These are phyloP conservation scores for Sesia bembeciformis DNA, from an alignment of 2,888 invertebrate genomes.

Conservation along the genomic window DNA sequence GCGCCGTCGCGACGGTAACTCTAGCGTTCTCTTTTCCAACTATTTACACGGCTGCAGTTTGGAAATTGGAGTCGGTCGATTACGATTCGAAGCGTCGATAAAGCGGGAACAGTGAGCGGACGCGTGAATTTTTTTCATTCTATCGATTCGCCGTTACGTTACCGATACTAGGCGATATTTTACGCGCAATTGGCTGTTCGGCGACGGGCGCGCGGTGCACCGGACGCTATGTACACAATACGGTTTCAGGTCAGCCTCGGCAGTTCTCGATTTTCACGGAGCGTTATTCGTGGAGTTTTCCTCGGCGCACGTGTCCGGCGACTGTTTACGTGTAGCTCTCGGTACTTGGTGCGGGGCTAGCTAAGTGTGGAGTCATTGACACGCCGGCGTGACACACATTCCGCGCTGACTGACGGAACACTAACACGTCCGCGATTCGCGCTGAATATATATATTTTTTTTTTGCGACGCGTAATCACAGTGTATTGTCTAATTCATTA, in stretches of 20 bases:
- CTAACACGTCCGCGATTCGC: constrained; percentile 46
- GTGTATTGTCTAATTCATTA: constrained; percentile 34
- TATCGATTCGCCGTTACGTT: constrained; percentile 24
- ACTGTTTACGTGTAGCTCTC: constrained; percentile 51
- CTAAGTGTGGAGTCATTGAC: constrained; percentile 62
- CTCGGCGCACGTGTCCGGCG: constrained; percentile 48
- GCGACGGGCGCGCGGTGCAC: constrained; percentile 34
- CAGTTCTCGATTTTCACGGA: constrained; percentile 23
- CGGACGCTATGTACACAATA: constrained; percentile 20
- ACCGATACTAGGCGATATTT: constrained; percentile 28
- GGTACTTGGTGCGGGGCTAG: constrained; percentile 18
- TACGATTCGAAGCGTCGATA: constrained; percentile 17
- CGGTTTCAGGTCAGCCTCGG: constrained; percentile 20
- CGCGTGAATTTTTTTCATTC: constrained; percentile 28
- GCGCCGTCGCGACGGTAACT: constrained; percentile 46
- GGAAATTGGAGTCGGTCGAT: constrained; percentile 39
- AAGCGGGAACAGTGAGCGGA: constrained; percentile 16
- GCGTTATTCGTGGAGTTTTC: constrained; percentile 28
- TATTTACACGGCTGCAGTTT: constrained; percentile 38
- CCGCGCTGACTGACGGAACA: constrained; percentile 51
- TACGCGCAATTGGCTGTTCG: constrained; percentile 32
- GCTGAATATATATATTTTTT: constrained; percentile 22
- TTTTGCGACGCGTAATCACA: constrained; percentile 21
- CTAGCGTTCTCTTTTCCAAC: constrained; percentile 40
- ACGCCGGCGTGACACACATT: constrained; percentile 70